These are phyloP conservation scores for Sebastes glaucus DNA, from an alignment of 2,797 vertebrate species.

Conservation along the genomic window DNA sequence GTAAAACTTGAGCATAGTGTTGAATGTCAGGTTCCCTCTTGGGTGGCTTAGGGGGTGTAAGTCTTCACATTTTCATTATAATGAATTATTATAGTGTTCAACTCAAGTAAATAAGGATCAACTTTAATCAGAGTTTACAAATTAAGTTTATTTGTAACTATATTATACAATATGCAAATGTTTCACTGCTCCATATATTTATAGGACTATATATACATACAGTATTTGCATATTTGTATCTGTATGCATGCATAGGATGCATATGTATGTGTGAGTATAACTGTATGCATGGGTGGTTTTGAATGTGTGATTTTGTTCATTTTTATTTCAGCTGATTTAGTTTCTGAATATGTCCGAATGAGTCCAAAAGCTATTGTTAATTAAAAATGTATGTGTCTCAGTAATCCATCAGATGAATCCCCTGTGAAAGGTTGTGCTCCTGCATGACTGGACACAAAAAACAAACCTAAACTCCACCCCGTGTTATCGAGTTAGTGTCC, in stretches of 20 bases:
- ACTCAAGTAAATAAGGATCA: not conserved
- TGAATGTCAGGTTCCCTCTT: conserved; percentile 18
- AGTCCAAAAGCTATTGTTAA: not conserved
- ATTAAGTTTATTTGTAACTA: not conserved
- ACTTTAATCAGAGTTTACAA: not conserved
- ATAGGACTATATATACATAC: too few species aligned
- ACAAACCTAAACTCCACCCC: conserved; percentile 37
- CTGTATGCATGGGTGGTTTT: not conserved
- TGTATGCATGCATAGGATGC: not conserved
- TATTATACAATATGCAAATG: not conserved
- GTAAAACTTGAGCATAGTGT: not conserved
- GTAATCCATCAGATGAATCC: not conserved
- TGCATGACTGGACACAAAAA: conserved; percentile 31
- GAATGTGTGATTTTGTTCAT: not conserved
- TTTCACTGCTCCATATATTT: not conserved
- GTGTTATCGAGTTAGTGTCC: conserved; percentile 37
- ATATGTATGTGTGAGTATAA: not conserved
- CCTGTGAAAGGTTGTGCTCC: not conserved
- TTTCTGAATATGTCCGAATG: not conserved
- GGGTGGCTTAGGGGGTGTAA: not conserved
- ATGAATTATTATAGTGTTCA: not conserved
- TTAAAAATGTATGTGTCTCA: not conserved
- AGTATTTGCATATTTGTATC: not conserved
- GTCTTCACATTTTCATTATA: not conserved
- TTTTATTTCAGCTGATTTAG: not conserved